Evolutionary conservation across 2,113 vertebrate genomes (phyloP).

Genomic region (Coracopsis vasa): DNA sequence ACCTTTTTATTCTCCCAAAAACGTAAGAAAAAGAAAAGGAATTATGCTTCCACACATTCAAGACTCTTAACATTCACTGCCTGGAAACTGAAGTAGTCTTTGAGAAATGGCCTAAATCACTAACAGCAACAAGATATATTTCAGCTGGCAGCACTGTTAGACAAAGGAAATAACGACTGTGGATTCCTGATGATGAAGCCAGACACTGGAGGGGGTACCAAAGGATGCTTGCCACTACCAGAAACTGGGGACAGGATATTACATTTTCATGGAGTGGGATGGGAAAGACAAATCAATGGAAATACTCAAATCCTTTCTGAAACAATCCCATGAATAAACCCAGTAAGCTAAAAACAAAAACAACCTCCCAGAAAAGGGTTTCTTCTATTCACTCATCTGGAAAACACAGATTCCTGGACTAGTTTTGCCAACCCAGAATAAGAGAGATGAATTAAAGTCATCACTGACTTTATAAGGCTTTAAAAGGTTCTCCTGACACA

Average conservation of each 20-base stretch:
- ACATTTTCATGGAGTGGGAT: neutral
- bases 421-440: neutral
- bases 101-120: neutral
- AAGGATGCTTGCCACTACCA: neutral
- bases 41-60: neutral
- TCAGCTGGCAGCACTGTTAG: neutral
- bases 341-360: neutral
- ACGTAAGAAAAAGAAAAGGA: neutral
- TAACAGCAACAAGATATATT: neutral
- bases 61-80: neutral
- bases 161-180: neutral
- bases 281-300: neutral
- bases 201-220: neutral
- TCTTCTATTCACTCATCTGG: neutral
- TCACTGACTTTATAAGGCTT: neutral
- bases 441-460: neutral
- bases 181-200: neutral
- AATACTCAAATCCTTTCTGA: neutral
- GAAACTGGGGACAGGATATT: neutral
- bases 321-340: neutral
- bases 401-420: neutral
- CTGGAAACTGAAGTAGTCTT: neutral
- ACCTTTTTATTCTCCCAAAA: neutral
- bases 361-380: rapidly evolving
- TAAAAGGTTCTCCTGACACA: neutral